phyloP scores from a whole-genome alignment of 2,888 invertebrate genomes.

The Eupeodes luniger region DNA sequence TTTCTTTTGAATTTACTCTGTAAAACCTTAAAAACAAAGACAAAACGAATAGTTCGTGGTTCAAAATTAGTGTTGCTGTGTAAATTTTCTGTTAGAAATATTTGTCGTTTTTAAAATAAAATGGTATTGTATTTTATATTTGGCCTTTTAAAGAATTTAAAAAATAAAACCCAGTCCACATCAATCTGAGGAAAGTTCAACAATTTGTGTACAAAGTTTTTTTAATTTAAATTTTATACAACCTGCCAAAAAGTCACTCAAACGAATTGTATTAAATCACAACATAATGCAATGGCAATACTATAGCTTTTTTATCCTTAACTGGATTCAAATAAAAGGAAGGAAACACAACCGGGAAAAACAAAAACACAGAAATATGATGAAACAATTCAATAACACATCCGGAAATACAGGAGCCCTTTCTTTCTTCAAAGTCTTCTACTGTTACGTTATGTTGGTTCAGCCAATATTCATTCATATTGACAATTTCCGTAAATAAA shows the following conservation, averaged over 20 bases:
- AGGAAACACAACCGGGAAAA: not conserved
- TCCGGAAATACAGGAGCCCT: not conserved
- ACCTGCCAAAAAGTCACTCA: no score
- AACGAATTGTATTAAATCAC: not conserved
- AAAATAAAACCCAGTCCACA: no score
- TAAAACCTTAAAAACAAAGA: not conserved
- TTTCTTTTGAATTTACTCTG: not conserved
- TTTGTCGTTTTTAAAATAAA: no score
- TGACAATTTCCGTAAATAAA: slow-evolving; percentile 26
- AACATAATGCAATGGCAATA: not conserved
- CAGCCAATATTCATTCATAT: slow-evolving; percentile 24
- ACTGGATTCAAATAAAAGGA: not conserved
- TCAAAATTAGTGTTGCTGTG: not conserved
- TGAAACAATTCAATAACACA: not conserved
- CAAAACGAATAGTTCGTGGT: not conserved
- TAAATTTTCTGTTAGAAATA: not conserved
- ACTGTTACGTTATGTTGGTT: not conserved
- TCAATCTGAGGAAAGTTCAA: no score
- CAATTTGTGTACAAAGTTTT: no score
- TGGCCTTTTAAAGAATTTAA: no score
- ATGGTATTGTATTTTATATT: no score
- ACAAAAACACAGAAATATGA: not conserved
- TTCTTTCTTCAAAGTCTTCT: not conserved
- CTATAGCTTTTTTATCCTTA: not conserved
- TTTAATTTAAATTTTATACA: no score